phyloP scores from a whole-genome alignment of 2,113 vertebrate species.

The Scortum barcoo region DNA sequence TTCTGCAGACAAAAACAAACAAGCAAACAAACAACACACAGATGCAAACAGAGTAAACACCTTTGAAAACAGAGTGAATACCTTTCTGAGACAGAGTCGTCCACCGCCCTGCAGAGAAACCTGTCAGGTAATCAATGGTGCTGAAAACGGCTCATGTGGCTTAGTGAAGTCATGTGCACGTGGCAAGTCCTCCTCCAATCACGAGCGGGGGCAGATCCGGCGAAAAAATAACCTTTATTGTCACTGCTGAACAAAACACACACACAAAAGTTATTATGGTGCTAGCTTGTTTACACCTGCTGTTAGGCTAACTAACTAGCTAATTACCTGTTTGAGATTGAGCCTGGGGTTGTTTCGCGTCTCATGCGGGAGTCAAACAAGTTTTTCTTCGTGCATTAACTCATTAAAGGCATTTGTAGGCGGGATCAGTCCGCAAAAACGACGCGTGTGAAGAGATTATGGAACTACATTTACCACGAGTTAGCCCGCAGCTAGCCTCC shows the following conservation, averaged over 20 bases:
- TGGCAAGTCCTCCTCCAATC: conserved; percentile 80
- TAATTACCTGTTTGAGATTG: background rate
- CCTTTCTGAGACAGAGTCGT: too few relatives aligned
- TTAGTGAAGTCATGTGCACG: conserved; percentile 68
- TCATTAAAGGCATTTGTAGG: background rate
- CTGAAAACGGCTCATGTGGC: conserved; percentile 17
- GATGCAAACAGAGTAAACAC: conserved; percentile 30
- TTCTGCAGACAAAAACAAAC: too few relatives aligned
- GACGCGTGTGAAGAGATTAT: background rate
- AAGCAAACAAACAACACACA: background rate
- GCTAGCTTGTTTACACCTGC: background rate
- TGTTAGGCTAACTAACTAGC: conserved; percentile 1
- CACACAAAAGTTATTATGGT: too few relatives aligned
- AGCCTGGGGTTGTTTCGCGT: background rate
- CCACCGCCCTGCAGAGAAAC: background rate
- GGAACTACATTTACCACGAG: background rate
- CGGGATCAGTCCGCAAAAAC: background rate
- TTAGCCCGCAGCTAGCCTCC: conserved; percentile 39
- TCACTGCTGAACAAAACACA: background rate
- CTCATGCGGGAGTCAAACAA: background rate
- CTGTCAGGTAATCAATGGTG: conserved; percentile 45
- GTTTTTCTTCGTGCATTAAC: background rate
- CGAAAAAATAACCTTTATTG: background rate
- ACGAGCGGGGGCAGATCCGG: conserved; percentile 59
- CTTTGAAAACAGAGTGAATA: too few relatives aligned